These are phyloP conservation scores for Poeciliopsis gracilis DNA, from an alignment of 2,797 vertebrate species.

Conservation along the genomic window DNA sequence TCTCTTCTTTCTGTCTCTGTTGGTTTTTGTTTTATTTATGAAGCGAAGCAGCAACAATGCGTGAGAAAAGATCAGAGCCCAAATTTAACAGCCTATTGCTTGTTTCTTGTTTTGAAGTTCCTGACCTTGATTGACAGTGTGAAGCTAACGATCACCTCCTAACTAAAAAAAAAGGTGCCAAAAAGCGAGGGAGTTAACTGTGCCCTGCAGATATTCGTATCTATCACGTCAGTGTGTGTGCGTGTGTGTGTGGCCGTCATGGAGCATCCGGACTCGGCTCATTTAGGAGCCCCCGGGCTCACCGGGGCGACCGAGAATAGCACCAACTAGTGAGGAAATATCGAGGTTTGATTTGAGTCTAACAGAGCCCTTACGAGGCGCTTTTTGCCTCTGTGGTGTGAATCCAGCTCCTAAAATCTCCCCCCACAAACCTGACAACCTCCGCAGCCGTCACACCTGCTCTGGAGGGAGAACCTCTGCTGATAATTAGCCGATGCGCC, in stretches of 20 bases:
- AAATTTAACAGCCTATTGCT: slow-evolving; percentile 28
- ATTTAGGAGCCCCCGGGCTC: slow-evolving; percentile 55
- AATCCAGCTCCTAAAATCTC: slow-evolving; percentile 50
- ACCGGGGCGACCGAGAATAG: slow-evolving; percentile 58
- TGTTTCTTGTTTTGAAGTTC: slow-evolving; percentile 25
- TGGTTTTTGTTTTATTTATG: slow-evolving; percentile 48
- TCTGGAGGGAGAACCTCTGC: slow-evolving; percentile 66
- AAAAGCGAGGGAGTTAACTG: slow-evolving; percentile 44
- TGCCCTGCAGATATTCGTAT: slow-evolving; percentile 58
- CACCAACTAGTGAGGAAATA: slow-evolving; percentile 62
- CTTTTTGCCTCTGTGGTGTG: slow-evolving; percentile 50
- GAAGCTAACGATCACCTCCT: slow-evolving; percentile 37
- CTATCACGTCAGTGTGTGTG: slow-evolving; percentile 56
- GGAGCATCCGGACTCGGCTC: slow-evolving; percentile 59
- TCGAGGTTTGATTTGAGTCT: slow-evolving; percentile 62
- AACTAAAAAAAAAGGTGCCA: slow-evolving; percentile 4
- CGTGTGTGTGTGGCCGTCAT: slow-evolving; percentile 60
- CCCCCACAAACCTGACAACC: slow-evolving; percentile 64
- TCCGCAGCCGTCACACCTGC: slow-evolving; percentile 72
- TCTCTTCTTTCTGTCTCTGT: slow-evolving; percentile 17
- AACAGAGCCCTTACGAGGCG: slow-evolving; percentile 58
- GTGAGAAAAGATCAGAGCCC: slow-evolving; percentile 45
- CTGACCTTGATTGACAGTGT: slow-evolving; percentile 58
- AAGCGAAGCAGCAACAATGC: slow-evolving; percentile 37
- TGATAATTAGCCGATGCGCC: slow-evolving; percentile 74